Evolutionary conservation across 2,113 vertebrate genomes (phyloP).

Genomic region (Microtus oregoni): DNA sequence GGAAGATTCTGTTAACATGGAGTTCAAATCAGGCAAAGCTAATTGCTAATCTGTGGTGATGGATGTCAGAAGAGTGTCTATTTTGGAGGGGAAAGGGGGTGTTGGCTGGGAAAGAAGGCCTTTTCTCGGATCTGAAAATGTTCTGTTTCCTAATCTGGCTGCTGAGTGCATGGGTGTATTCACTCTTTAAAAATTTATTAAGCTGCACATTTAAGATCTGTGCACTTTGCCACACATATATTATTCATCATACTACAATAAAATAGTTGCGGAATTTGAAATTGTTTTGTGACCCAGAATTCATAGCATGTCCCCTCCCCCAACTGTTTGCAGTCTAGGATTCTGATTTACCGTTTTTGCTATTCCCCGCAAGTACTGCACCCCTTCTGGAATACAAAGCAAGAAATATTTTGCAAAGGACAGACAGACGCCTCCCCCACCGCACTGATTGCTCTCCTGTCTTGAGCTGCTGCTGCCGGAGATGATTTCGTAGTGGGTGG

Average conservation of each 20-base stretch:
- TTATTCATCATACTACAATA: constrained; percentile 69
- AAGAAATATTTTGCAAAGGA: constrained; percentile 32
- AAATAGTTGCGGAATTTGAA: constrained; percentile 19
- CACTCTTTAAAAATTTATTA: constrained; percentile 76
- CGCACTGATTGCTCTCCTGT: background rate
- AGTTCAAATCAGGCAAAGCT: constrained; percentile 54
- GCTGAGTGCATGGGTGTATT: constrained; percentile 45
- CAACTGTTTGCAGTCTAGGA: background rate
- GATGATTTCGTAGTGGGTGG: constrained; percentile 55
- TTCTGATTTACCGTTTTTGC: background rate
- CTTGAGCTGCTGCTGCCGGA: constrained; percentile 24
- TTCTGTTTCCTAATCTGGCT: constrained; percentile 62
- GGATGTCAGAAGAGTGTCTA: constrained; percentile 8
- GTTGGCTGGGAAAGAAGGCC: constrained; percentile 7
- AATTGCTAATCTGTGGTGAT: constrained; percentile 29
- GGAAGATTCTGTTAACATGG: background rate
- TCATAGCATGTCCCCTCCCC: background rate
- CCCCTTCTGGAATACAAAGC: background rate
- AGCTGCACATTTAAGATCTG: constrained; percentile 61
- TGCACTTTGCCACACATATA: constrained; percentile 54
- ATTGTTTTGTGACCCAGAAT: constrained; percentile 30
- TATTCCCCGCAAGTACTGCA: background rate
- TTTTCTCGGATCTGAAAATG: constrained; percentile 38
- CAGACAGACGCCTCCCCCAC: background rate
- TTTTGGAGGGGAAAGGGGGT: constrained; percentile 1